Evolutionary conservation across 2,797 vertebrate genomes (phyloP), one percentile per base, ranked within the genome.

Genomic region (Semaprochilodus insignis): DNA sequence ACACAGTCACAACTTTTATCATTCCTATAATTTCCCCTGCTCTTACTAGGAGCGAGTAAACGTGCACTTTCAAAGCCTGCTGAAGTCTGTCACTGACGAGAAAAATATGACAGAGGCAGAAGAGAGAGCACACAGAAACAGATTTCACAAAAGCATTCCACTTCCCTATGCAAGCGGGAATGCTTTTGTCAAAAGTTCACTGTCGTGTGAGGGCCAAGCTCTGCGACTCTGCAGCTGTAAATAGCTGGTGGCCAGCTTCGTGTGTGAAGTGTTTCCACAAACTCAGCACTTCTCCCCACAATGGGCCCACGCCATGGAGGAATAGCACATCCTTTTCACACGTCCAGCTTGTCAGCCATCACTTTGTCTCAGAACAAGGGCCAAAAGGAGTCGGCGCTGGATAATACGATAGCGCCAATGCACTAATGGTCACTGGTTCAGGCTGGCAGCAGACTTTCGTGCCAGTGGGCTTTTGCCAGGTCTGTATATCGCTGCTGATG

Each of bases 261-360:
- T 69, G 89, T 88, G 87, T 85, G 63, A 86, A 88, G 79, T 54
- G 84, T 90, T 93, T 92, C 81, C 51, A 82, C 86, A 8, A 83
- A 74, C 81, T 94, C 92, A 91, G 91, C 92, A 90, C 88, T 91
- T 93, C 91, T 91, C 81, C 85, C 65, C 74, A 83, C 67, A 81
- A 16, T 23, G 48, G 54, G 52, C 34, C 54, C 25, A 19, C 79
- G 27, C 55, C 19, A 65, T 51, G 1, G 36, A 81, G 70, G 25
- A 54, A 8, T n/a, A 19, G 4, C 13, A 27, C 63, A 80, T 82
- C 44, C 63, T 79, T 88, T 88, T 82, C 44, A 83, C 44, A 65
- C 40, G 51, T 79, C 52, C 31, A 86, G 83, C 60, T 78, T 79
- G 90, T 91, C 91, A 89, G 90, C 90, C 88, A 83, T 87, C 90